Base-by-base conservation (phyloP, 2,888 invertebrate species). In the Eupeodes luniger region DNA sequence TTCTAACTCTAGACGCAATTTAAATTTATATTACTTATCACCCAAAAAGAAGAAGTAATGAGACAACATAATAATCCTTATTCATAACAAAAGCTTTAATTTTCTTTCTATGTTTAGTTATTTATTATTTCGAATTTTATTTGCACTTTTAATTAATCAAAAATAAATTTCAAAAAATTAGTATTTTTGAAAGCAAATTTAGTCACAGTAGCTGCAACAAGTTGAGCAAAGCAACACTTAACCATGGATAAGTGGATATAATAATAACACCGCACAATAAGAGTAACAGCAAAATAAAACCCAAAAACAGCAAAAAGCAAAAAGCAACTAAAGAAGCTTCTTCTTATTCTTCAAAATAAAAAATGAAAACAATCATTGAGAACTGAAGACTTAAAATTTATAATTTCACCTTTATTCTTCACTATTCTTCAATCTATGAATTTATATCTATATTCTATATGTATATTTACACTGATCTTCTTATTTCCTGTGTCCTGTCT, bases 401-500 rank as follows among this genome's bases (percentile, higher is more conserved):
- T 51, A 55, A 81, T 66, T 85, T 82, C 49, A 69, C 74, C 12
- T 74, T 72, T 40, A 44, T 34, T 69, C 27, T 57, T 40, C 27
- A 40, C 44, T 70, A 27, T 76, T 11, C 79, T 47, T 81, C 47
- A 67, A 34, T 55, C 51, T 87, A 27, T 83, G 62, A 69, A 80
- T 55, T 34, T 61, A 27, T 27, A 27, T 27, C 27, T 27, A 27
- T 27, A 27, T 27, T 27, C 27, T 27, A 47, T 67, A 19, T 61
- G 14, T 44, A 44, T 44, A 44, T 9, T 14, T 66, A 62, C 6
- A 74, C 77, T 87, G 86, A 80, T 80, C 61, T 84, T 62, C 70
- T 61, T 80, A 11, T 80, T 61, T 77, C 66, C 72, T 87, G 77
- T 84, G 44, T 88, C 81, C 81, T 85, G 85, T 88, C 55, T 12